Percentiles rank a stretch among this genome's conserved stretches.
phyloP scores from a whole-genome alignment of 2,113 vertebrate genomes.

The Lampris incognitus region DNA sequence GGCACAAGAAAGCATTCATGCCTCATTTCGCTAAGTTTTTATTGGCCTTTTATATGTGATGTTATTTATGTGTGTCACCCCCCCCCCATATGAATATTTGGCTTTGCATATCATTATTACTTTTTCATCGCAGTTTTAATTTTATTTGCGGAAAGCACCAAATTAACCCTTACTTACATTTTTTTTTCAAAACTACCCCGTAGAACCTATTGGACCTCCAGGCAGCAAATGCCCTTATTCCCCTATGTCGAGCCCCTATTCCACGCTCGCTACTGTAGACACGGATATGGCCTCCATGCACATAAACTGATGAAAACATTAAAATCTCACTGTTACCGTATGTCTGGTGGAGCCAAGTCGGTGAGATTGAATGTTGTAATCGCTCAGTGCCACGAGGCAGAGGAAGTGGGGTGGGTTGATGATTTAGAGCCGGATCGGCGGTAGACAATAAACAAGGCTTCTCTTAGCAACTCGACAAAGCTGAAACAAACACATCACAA shows the following conservation, averaged over 20 bases:
- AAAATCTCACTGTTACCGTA: conserved; percentile 1
- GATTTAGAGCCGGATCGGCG: conserved; percentile 20
- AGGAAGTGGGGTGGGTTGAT: conserved; percentile 32
- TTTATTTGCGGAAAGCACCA: conserved; percentile 15
- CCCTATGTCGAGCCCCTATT: conserved; percentile 26
- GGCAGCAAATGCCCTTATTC: conserved; percentile 33
- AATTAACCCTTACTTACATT: conserved; percentile 39
- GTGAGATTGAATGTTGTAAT: conserved; percentile 43
- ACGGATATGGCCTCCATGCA: conserved; percentile 26
- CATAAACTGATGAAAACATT: conserved; percentile 33
- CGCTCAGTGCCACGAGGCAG: conserved; percentile 12
- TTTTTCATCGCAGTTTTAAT: conserved; percentile 68
- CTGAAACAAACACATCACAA: conserved; percentile 42
- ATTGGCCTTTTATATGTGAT: conserved; percentile 79
- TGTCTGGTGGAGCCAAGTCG: conserved; percentile 18
- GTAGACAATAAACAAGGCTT: conserved; percentile 28
- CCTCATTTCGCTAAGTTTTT: conserved; percentile 72
- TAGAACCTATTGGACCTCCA: conserved; percentile 5
- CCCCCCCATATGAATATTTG: conserved; percentile 69
- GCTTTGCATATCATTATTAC: conserved; percentile 76
- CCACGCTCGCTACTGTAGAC: conserved; percentile 16
- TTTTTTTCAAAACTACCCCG: not conserved
- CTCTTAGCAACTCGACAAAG: conserved; percentile 42
- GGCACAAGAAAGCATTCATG: conserved; percentile 84
- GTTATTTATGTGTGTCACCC: conserved; percentile 65